phyloP scores from a whole-genome alignment of 35 echinoderm and acorn worm species.

The Apostichopus parvimensis region DNA sequence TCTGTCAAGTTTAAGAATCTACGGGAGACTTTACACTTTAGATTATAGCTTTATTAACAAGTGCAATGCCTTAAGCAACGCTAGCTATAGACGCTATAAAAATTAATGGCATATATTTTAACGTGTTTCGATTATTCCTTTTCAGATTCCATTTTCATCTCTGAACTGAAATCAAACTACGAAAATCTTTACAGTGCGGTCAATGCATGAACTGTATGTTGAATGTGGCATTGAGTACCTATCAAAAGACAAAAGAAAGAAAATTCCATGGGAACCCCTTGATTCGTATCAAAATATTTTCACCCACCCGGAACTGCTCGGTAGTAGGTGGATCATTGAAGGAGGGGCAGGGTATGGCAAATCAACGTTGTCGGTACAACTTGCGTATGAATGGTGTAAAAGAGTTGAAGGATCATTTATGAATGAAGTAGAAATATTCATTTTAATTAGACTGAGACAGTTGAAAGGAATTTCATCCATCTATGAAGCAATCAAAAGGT shows the following conservation, averaged over 20 bases:
- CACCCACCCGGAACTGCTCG: neutral
- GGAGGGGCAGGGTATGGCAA: slow-evolving; percentile 37
- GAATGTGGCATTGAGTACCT: slow-evolving; percentile 19
- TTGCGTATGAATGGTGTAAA: slow-evolving; percentile 24
- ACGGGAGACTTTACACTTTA: too few species aligned
- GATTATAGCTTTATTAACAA: too few species aligned
- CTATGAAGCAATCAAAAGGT: slow-evolving; percentile 21
- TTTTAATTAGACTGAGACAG: slow-evolving; percentile 15
- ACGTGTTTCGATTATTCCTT: too few species aligned
- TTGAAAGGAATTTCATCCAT: neutral
- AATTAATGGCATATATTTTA: too few species aligned
- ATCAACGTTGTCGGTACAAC: slow-evolving; percentile 18
- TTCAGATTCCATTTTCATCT: neutral
- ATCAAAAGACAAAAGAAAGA: neutral
- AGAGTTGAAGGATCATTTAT: neutral
- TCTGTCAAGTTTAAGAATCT: too few species aligned
- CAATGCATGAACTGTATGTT: slow-evolving; percentile 6
- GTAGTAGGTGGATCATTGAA: slow-evolving; percentile 4
- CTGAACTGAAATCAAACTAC: slow-evolving; percentile 11
- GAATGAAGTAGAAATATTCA: neutral
- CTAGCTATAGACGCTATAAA: too few species aligned
- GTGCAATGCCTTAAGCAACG: too few species aligned
- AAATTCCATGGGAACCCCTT: neutral
- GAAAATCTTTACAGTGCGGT: slow-evolving; percentile 4
- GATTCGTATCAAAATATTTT: neutral